These are phyloP conservation scores for Rhinogobius similis DNA, from an alignment of 2,113 vertebrate genomes.

Conservation along the genomic window DNA sequence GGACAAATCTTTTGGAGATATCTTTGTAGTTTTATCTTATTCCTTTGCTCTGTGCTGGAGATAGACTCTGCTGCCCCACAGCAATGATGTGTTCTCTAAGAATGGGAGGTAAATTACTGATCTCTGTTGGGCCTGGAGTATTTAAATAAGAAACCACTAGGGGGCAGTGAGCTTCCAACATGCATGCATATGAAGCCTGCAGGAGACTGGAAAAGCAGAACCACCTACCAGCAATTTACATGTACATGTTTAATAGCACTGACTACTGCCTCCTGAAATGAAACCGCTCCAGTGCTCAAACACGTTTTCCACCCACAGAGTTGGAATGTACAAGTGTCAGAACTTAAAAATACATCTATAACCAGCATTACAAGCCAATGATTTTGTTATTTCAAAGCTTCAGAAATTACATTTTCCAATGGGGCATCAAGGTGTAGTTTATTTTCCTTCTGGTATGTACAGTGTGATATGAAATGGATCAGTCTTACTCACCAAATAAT, in stretches of 20 bases:
- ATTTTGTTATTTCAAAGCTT: not conserved
- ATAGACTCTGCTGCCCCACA: not conserved
- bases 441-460: not conserved
- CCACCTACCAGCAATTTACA: constrained; percentile 67
- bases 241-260: constrained; percentile 66
- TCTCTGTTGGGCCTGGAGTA: constrained; percentile 3
- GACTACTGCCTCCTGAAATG: constrained; percentile 39
- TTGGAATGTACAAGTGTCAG: constrained; percentile 31
- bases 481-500: not conserved
- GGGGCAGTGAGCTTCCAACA: constrained; percentile 71
- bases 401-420: not conserved
- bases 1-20: not conserved
- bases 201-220: constrained; percentile 53
- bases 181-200: constrained; percentile 28
- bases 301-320: constrained; percentile 63
- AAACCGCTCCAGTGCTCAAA: constrained; percentile 49
- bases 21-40: not conserved
- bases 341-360: constrained; percentile 2
- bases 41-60: not conserved
- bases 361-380: not conserved
- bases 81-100: constrained; percentile 13
- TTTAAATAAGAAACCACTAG: constrained; percentile 55
- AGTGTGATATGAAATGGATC: not conserved
- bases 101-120: constrained; percentile 8
- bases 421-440: not conserved